These are phyloP conservation scores for Sebastes jordani DNA, from an alignment of 2,797 vertebrate species.

Conservation along the genomic window DNA sequence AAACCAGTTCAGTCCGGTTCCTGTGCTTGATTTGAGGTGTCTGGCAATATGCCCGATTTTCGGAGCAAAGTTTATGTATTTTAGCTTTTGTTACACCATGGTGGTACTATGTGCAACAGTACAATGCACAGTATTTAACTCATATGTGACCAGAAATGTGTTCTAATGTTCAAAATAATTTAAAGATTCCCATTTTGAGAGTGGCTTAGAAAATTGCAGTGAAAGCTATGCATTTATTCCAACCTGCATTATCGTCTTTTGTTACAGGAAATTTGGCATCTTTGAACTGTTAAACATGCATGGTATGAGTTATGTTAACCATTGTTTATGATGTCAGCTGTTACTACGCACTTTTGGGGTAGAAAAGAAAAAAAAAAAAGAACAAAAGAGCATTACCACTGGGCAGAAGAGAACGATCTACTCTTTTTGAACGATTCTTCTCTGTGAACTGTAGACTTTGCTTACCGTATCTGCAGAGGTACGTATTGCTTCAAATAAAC, in stretches of 20 bases:
- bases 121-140: not conserved
- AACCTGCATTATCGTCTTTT: not conserved
- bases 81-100: not conserved
- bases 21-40: constrained; percentile 49
- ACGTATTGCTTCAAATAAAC: not conserved
- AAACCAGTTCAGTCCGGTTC: constrained; percentile 58
- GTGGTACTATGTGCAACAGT: not conserved
- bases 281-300: not conserved
- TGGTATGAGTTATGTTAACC: not conserved
- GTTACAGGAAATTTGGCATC: not conserved
- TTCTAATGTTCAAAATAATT: not conserved
- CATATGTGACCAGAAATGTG: not conserved
- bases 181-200: not conserved
- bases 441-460: not conserved
- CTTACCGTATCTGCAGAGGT: not conserved
- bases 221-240: not conserved
- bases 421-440: constrained; percentile 15
- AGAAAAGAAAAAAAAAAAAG: not conserved
- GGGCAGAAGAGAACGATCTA: not conserved
- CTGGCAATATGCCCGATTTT: constrained; percentile 57
- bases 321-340: constrained; percentile 23
- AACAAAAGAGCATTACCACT: not conserved
- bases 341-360: constrained; percentile 8
- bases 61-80: constrained; percentile 10
- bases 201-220: not conserved